Evolutionary conservation across 2,797 vertebrate species (phyloP), one percentile per base, ranked within the genome.

Genomic region (Coregonus suidteri): DNA sequence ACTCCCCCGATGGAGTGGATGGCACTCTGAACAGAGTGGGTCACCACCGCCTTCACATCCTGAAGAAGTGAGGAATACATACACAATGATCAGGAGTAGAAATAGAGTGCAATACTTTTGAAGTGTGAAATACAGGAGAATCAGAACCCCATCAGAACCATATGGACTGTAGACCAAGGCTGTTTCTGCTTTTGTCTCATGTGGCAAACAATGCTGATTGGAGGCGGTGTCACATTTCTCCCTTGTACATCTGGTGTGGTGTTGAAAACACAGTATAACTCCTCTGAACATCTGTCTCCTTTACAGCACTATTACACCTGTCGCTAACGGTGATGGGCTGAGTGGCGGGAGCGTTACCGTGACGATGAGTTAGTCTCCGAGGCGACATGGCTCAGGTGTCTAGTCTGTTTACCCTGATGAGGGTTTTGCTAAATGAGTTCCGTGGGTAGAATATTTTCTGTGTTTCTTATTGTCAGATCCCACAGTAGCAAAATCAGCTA

Each of bases 1-100:
- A 99, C 95, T 0, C 98, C 98, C 84, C 98, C 98, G 47, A 99
- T 96, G 4, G 98, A 99, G 89, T 99, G 98, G 82, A 99, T 95
- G 56, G 97, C 98, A 88, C 98, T 99, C 91, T 99, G 98, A 79
- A 99, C 96, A 0, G 98, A 98, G 91, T 98, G 97, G 0, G 97
- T 99, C 89, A 98, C 93, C 88, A 99, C 97, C 4, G 98, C 98
- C 90, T 98, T 99, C 86, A 99, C 98, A 53, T 99, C 97, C 98
- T 99, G 82, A 52, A 71, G 86, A 51, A 71, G 86, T 87, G 88
- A 78, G 71, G 87, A n/a, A 87, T 71, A 85, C 71, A 79, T 4
- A 84, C 6, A 71, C 16, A 71, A 6, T 18, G 15, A 47, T 70
- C 56, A 59, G 56, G n/a, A 6, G 56, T 47, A 47, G 1, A 47